Percentiles rank a stretch among this genome's conserved stretches.
Conservation (phyloP, 2,797 vertebrate species). For the Neopelma chrysocephalum region DNA sequence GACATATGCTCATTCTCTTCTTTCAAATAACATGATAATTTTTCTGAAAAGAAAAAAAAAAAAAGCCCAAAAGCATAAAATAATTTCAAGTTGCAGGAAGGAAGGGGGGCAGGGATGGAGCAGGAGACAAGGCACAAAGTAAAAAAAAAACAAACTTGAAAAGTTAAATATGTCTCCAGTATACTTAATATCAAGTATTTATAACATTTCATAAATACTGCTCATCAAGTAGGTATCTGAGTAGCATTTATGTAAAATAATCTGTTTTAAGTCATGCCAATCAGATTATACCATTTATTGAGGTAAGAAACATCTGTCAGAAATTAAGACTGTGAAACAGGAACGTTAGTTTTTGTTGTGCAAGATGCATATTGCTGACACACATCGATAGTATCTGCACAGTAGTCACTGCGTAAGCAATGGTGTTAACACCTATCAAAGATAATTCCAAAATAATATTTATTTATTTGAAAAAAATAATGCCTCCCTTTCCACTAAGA, state of each 20-base stretch:
- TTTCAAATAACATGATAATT: neutral
- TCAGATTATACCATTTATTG: neutral
- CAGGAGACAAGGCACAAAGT: neutral
- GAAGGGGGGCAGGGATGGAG: neutral
- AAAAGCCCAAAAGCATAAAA: neutral
- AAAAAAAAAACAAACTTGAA: neutral
- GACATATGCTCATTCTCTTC: neutral
- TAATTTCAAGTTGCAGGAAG: neutral
- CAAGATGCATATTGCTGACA: neutral
- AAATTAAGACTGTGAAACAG: neutral
- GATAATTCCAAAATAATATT: neutral
- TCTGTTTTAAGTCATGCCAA: neutral
- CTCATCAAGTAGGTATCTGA: neutral
- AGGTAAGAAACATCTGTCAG: conserved; percentile 4
- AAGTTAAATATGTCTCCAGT: neutral
- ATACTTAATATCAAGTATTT: neutral
- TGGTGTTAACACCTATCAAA: neutral
- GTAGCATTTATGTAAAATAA: neutral
- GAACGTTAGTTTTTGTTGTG: rapidly evolving
- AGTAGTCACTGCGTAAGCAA: neutral
- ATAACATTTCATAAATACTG: neutral
- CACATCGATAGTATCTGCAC: neutral
- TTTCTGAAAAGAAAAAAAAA: neutral
- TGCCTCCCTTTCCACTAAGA: rapidly evolving
- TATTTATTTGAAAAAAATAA: rapidly evolving